A percentile compares a stretch with the other conserved stretches of the same genome.
phyloP scores from a whole-genome alignment of 1,140 invertebrate species.

The Anoplolepis gracilipes region DNA sequence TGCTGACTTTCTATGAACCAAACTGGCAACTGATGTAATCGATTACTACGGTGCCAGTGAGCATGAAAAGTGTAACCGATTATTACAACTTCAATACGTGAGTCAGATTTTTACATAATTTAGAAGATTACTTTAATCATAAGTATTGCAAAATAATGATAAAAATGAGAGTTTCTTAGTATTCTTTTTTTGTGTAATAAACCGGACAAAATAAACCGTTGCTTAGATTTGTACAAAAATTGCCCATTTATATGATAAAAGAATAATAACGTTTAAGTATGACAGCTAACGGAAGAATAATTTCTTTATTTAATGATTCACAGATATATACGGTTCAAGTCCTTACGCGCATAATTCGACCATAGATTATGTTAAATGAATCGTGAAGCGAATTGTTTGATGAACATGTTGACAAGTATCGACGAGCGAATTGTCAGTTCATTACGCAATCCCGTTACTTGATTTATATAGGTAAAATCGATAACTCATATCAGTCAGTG shows the following conservation, averaged over 20 bases:
- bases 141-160: background rate
- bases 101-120: background rate
- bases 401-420: background rate
- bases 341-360: background rate
- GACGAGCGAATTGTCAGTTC: conserved; percentile 30
- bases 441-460: conserved; percentile 33
- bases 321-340: background rate
- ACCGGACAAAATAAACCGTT: background rate
- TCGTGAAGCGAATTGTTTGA: conserved; percentile 30
- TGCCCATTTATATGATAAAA: conserved; percentile 1
- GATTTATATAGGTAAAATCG: conserved; percentile 39
- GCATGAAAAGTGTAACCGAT: conserved; percentile 49
- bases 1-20: conserved; percentile 33
- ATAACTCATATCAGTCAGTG: conserved; percentile 41
- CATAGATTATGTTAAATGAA: background rate
- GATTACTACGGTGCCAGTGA: conserved; percentile 28
- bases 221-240: background rate
- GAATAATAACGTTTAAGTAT: background rate
- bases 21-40: conserved; percentile 4
- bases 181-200: background rate
- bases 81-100: background rate
- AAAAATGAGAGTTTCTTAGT: background rate
- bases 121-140: conserved; percentile 16
- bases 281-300: background rate
- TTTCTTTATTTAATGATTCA: background rate